Evolutionary conservation across 2,113 vertebrate species (phyloP).

Genomic region (Thymallus thymallus): DNA sequence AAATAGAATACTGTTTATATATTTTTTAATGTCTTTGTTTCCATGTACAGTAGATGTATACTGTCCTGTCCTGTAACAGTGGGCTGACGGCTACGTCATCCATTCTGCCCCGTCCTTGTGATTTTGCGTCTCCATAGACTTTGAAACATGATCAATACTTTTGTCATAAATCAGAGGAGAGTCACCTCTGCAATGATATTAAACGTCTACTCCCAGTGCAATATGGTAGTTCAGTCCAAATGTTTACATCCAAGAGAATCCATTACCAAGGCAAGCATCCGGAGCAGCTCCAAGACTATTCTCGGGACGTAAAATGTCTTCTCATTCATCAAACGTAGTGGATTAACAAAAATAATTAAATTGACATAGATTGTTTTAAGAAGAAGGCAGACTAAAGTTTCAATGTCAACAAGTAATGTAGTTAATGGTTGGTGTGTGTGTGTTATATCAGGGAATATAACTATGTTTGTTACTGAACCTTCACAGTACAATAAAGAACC

Average conservation of each 20-base stretch:
- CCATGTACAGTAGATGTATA: no score
- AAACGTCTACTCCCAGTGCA: slow-evolving; percentile 41
- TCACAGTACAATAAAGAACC: no score
- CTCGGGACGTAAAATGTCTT: not conserved
- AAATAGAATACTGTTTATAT: not conserved
- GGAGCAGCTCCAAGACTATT: no score
- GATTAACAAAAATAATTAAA: not conserved
- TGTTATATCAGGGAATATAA: no score
- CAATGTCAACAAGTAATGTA: no score
- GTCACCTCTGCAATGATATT: slow-evolving; percentile 57
- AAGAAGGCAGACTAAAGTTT: no score
- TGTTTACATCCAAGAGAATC: not conserved
- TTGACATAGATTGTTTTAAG: no score
- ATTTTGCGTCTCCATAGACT: slow-evolving; percentile 24
- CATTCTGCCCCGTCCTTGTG: slow-evolving; percentile 55
- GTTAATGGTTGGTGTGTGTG: no score
- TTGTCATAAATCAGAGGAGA: slow-evolving; percentile 59
- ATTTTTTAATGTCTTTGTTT: no score
- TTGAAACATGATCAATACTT: slow-evolving; percentile 60
- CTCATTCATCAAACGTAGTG: not conserved
- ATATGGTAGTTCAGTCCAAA: not conserved
- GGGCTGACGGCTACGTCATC: slow-evolving; percentile 31
- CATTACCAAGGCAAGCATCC: not conserved
- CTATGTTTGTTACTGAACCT: no score
- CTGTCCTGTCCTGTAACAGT: slow-evolving; percentile 7